These are phyloP conservation scores for Pantala flavescens DNA, from an alignment of 1,140 invertebrate genomes.

Conservation along the genomic window DNA sequence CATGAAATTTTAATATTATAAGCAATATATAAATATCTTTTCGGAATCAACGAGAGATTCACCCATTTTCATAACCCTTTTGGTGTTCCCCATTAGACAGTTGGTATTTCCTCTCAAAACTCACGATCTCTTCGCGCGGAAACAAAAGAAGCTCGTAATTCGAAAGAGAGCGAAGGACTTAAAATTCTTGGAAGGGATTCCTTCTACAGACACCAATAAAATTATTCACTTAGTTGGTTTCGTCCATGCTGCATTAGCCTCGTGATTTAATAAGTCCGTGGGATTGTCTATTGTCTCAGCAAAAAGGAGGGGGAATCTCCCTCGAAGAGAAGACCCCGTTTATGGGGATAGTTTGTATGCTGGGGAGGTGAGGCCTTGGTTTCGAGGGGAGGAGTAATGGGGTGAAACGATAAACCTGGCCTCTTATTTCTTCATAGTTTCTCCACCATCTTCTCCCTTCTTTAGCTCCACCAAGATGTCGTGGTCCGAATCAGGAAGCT, in stretches of 20 bases:
- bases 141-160: too few species aligned
- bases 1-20: too few species aligned
- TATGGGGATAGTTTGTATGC: constrained; percentile 1
- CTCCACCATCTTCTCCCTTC: neutral
- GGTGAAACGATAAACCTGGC: neutral
- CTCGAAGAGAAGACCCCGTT: neutral
- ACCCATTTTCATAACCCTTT: too few species aligned
- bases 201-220: constrained; percentile 12
- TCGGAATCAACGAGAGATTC: too few species aligned
- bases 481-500: too few species aligned
- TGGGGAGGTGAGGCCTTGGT: neutral
- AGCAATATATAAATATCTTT: too few species aligned
- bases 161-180: neutral
- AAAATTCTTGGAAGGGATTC: constrained; percentile 13
- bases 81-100: too few species aligned
- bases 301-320: neutral
- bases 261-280: constrained; percentile 16
- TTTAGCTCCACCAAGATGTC: too few species aligned
- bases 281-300: neutral
- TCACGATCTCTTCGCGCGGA: too few species aligned
- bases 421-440: constrained; percentile 4
- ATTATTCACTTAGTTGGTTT: constrained; percentile 16
- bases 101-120: too few species aligned
- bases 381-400: neutral
- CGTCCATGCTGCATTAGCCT: constrained; percentile 12